Base-by-base conservation (phyloP, 2,888 invertebrate genomes). In the Acrobeloides nanus region DNA sequence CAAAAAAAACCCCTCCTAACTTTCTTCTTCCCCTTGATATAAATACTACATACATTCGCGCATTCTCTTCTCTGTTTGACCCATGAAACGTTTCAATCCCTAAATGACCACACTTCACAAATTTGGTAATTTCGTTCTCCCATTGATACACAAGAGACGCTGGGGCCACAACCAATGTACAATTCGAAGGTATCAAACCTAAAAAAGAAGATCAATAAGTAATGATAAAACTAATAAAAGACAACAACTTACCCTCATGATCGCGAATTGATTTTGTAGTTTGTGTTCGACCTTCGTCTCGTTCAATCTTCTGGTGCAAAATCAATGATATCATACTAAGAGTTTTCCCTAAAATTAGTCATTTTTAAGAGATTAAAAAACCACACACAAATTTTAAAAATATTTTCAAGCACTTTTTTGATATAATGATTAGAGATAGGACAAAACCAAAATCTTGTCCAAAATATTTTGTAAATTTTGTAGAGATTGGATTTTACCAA, bases 101-200 rank as follows among this genome's bases (percentile, higher is more conserved):
- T 1, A 89, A 76, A 1, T 80, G 68, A 52, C 83, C 81, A 6
- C 81, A 37, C 25, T 66, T 57, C 6, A 58, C 52, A 25, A 84
- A 83, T 25, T 78, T 80, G 8, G 77, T 72, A 7, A 89, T 82
- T 46, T 68, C 68, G n/a, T 59, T 47, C 50, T 84, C 82, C 93
- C 93, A 95, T 74, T 95, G 93, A 60, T 83, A 82, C 46, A 93
- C 77, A 38, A 95, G 80, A 34, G 87, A 87, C 2, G 92, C 89
- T 0, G 92, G 92, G 67, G 89, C 89, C 1, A 95, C 82, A 0
- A 95, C 84, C n/a, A 95, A 78, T 2, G 77, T 77, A 2, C 74
- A 70, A 31, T 62, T 59, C 2, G 74, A 74, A 20, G 71, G 64
- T 6, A 74, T 48, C 20, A 66, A n/a, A n/a, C n/a, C n/a, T n/a